Base-by-base conservation (phyloP, 2,888 invertebrate genomes). In the Imbricaverruca yamaguchii region DNA sequence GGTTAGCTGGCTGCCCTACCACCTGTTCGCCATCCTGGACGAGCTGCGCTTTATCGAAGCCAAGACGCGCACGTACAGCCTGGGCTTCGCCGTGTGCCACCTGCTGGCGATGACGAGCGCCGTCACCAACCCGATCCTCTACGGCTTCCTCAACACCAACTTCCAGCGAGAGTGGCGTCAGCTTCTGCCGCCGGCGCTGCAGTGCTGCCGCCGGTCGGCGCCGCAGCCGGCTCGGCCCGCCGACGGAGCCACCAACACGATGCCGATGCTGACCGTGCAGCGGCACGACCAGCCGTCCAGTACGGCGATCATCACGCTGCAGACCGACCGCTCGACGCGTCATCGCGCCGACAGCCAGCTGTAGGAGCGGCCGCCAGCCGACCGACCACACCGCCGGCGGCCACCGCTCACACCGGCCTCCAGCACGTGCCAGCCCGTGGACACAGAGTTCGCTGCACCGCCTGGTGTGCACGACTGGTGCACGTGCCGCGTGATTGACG, bases 131-230 rank as follows among this genome's bases (percentile, higher is more conserved):
- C 91, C 91, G 0, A 88, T 91, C 59, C 87, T 91, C 56, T 91
- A 91, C 85, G 91, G 90, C 15, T 89, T 90, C 88, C 87, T 91
- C 82, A 91, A 91, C 86, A 90, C 90, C 83, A 90, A 90, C 85
- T 90, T 91, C 85, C 85, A 89, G 25, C 86, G 87, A 21, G 90
- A 90, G 85, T 74, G 74, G 74, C 74, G 74, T 10, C 74, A 55
- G 74, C 55, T 89, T n/a, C 7, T 69, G 25, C 69, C 69, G 69
- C 39, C 39, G 39, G 69, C 25, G 25, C 53, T 74, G 53, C 53
- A 23, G 65, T 3, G 23, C 7, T 23, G 15, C 9, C 18, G 65
- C 23, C n/a, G 39, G 21, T 21, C 39, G 18, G 39, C 69, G 69
- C 39, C n/a, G 69, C 39, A 8, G 15, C 4, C 39, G 15, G 69